Evolutionary conservation across 2,888 invertebrate genomes (phyloP).

Genomic region (Andrena dorsata): DNA sequence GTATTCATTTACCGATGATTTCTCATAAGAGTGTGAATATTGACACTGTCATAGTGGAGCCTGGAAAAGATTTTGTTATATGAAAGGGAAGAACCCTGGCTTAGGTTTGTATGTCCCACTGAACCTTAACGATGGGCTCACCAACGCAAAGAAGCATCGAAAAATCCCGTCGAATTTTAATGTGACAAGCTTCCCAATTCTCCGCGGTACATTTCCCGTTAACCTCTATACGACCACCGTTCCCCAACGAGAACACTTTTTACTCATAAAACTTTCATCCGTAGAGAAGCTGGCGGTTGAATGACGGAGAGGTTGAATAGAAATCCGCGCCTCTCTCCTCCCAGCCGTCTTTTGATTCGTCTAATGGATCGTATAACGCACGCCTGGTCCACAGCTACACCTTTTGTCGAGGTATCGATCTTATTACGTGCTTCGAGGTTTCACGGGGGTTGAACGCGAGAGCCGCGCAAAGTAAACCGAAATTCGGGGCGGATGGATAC

Average conservation of each 20-base stretch:
- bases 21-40: too few species aligned
- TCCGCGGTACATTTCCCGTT: not conserved
- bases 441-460: slow-evolving; percentile 41
- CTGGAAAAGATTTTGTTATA: too few species aligned
- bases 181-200: not conserved
- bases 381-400: slow-evolving; percentile 48
- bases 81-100: not conserved
- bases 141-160: too few species aligned
- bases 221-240: slow-evolving; percentile 19
- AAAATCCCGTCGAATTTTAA: not conserved
- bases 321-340: slow-evolving; percentile 28
- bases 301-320: slow-evolving; percentile 40
- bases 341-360: slow-evolving; percentile 62
- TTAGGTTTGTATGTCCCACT: too few species aligned
- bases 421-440: slow-evolving; percentile 56
- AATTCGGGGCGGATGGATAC: slow-evolving; percentile 27
- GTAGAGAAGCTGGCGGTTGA: slow-evolving; percentile 33
- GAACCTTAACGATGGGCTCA: too few species aligned
- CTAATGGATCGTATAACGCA: slow-evolving; percentile 70
- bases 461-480: slow-evolving; percentile 46
- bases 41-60: too few species aligned
- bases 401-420: slow-evolving; percentile 67
- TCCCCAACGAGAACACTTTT: slow-evolving; percentile 36
- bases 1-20: too few species aligned
- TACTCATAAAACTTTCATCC: slow-evolving; percentile 35